Evolutionary conservation across 2,113 vertebrate species (phyloP), one percentile per base, ranked within the genome.

Genomic region (Lonchura striata): DNA sequence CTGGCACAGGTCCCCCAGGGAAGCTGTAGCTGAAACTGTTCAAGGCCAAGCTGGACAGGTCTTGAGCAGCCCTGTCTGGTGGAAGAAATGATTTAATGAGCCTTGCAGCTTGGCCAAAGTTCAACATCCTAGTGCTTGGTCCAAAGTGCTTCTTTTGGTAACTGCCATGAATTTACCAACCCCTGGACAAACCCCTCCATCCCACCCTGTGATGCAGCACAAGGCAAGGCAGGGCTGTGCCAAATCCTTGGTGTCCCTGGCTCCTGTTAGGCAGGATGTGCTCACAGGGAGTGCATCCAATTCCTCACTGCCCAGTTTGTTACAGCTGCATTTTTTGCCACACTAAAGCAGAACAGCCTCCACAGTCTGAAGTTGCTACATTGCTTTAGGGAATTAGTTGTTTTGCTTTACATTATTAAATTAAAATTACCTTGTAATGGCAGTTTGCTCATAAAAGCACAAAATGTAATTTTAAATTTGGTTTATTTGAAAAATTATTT

Each of bases 171-270:
- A 10, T 6, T 16, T 10, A 4, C 8, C 37, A 69, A 5, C 7
- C 44, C 39, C 56, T 47, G 70, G 7, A 10, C 2, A 37, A 61
- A 31, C 6, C 4, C 19, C 20, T 49, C 22, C 0, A 0, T 60
- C 41, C 41, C 79, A 50, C 1, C 20, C 50, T 24, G 2, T 5
- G 64, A 10, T 24, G 66, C 47, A 44, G 25, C 16, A 21, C 7
- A 6, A 79, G 56, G 61, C 30, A 49, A 20, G 22, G 44, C 0
- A 53, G 44, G 23, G 53, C 49, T 72, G 37, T 3, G 30, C 35
- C 68, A 42, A 1, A 18, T 17, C 19, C 15, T 22, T 16, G n/a
- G 23, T n/a, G 39, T 5, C 71, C 13, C 69, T 63, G 69, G 49
- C 50, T 84, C 74, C 90, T 78, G 24, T 13, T 14, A 10, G 77